These are phyloP conservation scores for Pelvicachromis taeniatus DNA, from an alignment of 2,113 vertebrate genomes.

Conservation along the genomic window DNA sequence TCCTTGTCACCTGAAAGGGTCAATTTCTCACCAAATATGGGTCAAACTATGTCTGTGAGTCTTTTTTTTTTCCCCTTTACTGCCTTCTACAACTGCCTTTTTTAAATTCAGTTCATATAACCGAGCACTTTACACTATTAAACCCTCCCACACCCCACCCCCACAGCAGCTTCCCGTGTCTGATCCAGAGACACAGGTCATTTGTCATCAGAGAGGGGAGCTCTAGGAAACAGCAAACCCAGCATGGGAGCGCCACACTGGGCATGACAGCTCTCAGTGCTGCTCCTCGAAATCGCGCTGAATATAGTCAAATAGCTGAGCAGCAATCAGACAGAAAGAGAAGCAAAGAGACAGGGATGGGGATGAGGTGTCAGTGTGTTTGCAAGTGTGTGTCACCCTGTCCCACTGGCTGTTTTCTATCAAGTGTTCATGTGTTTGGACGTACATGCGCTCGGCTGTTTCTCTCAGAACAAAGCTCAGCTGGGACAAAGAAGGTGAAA, in stretches of 20 bases:
- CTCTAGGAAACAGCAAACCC: slow-evolving; percentile 55
- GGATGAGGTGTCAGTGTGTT: slow-evolving; percentile 22
- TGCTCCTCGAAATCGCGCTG: slow-evolving; percentile 22
- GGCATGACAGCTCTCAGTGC: slow-evolving; percentile 40
- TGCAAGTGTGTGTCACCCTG: not conserved
- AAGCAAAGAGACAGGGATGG: not conserved
- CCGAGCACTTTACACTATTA: slow-evolving; percentile 65
- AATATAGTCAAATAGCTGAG: slow-evolving; percentile 37
- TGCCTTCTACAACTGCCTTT: slow-evolving; percentile 15
- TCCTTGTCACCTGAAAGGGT: slow-evolving; percentile 5
- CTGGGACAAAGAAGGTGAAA: slow-evolving; percentile 29
- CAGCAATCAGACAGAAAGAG: not conserved
- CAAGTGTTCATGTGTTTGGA: not conserved
- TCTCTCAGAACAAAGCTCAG: not conserved
- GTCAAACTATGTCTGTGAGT: slow-evolving; percentile 3
- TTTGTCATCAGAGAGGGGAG: slow-evolving; percentile 67
- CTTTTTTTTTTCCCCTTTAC: not conserved
- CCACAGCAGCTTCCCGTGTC: slow-evolving; percentile 50
- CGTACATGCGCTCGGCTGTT: not conserved
- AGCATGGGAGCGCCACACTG: slow-evolving; percentile 41
- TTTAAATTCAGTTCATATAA: slow-evolving; percentile 65
- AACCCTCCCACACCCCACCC: slow-evolving; percentile 53
- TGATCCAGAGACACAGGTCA: slow-evolving; percentile 67
- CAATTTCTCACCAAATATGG: slow-evolving; percentile 25
- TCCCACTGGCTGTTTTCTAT: not conserved